Base-by-base conservation (phyloP, 92 coral and sea anemone genomes). In the Phymanthus crucifer region DNA sequence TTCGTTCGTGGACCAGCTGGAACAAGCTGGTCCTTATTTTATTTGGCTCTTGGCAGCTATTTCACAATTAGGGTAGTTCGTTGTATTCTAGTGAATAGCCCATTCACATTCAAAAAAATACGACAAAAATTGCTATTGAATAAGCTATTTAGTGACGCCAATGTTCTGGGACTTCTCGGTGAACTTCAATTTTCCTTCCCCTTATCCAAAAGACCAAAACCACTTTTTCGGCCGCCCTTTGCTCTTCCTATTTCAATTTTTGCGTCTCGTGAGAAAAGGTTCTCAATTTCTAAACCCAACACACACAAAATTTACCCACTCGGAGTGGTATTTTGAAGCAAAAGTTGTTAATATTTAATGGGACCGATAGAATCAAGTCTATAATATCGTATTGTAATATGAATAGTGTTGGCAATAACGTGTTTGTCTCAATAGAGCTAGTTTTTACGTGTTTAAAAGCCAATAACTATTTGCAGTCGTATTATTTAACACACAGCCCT, bases 11-110 rank as follows among this genome's bases (percentile, higher is more conserved):
- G 31, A 58, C 68, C 19, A 61, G 68, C 33, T 61, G 68, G 6
- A 27, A 61, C 32, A 61, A 61, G 35, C 68, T 61, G 68, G 68
- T 61, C 0, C 32, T 21, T 24, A 24, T 24, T 24, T 18, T 61
- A 24, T 29, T 61, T 27, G 32, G 29, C 26, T 61, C 68, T 61
- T 61, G 68, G 68, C 68, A 61, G 68, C 68, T 29, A 61, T 29
- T 61, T 61, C 4, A 54, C 68, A 61, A 61, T 61, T 61, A 61
- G 10, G 21, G 68, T 10, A 27, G 68, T 61, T 61, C 29, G 68
- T 61, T 61, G 36, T 61, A 18, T 61, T 61, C 33, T 26, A 10
- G 16, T 24, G 68, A 61, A 61, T 61, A 61, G 68, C 3, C 68
- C 29, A 61, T 61, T 61, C 34, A 61, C 64, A n/a, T 8, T 26